phyloP scores from a whole-genome alignment of 2,797 vertebrate genomes.

The Coluber constrictor region DNA sequence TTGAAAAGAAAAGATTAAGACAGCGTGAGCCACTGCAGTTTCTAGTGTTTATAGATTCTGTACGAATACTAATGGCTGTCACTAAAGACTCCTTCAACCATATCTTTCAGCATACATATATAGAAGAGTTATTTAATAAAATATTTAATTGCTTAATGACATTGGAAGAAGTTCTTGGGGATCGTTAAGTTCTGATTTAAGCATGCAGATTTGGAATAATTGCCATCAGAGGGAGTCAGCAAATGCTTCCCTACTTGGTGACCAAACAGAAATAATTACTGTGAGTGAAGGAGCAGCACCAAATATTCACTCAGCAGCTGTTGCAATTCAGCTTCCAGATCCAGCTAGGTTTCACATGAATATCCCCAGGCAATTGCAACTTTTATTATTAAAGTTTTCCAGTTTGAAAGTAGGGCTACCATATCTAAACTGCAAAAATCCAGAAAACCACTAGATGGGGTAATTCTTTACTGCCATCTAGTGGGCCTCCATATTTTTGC shows the following conservation, averaged over 20 bases:
- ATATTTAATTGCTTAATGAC: slow-evolving; percentile 64
- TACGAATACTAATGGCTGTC: slow-evolving; percentile 48
- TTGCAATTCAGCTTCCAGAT: neutral
- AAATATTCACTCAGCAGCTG: slow-evolving; percentile 6
- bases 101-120: slow-evolving; percentile 49
- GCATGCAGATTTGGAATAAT: slow-evolving; percentile 44
- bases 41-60: slow-evolving; percentile 39
- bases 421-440: neutral
- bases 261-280: slow-evolving; percentile 28
- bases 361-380: neutral
- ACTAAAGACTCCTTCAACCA: slow-evolving; percentile 45
- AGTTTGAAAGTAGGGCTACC: neutral
- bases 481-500: neutral
- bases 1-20: slow-evolving; percentile 23
- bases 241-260: slow-evolving; percentile 39
- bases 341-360: slow-evolving; percentile 3
- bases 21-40: neutral
- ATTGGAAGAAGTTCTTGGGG: slow-evolving; percentile 53
- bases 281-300: neutral
- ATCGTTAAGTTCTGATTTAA: slow-evolving; percentile 59
- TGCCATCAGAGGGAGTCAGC: slow-evolving; percentile 42
- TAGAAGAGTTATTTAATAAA: slow-evolving; percentile 36
- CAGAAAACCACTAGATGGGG: neutral
- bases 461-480: neutral
- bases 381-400: neutral